Evolutionary conservation across 2,797 vertebrate genomes (phyloP).

Genomic region (Falco novaeseelandiae): DNA sequence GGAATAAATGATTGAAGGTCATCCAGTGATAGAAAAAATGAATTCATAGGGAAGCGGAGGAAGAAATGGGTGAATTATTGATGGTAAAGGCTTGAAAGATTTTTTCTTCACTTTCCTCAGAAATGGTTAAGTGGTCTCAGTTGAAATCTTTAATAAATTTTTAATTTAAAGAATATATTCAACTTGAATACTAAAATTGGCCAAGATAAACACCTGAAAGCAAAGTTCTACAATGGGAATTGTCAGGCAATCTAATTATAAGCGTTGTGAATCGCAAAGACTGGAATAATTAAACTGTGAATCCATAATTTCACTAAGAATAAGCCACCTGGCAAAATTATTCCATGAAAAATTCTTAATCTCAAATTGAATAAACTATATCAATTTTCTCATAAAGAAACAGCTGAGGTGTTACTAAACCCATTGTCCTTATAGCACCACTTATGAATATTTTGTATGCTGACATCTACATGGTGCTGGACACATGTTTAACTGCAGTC

Average conservation of each 20-base stretch:
- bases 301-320: neutral
- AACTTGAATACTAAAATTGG: neutral
- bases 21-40: neutral
- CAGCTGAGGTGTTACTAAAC: neutral
- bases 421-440: neutral
- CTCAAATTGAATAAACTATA: neutral
- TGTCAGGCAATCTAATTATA: neutral
- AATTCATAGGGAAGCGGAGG: neutral
- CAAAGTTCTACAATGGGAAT: neutral
- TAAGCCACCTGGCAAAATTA: neutral
- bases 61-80: neutral
- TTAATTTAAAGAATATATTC: neutral
- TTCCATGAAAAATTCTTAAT: neutral
- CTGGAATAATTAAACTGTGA: neutral
- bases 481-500: neutral
- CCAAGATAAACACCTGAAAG: neutral
- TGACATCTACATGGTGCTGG: neutral
- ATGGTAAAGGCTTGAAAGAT: neutral
- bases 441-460: neutral
- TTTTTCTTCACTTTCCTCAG: neutral
- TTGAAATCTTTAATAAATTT: neutral
- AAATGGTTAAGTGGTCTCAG: neutral
- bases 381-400: neutral
- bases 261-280: neutral
- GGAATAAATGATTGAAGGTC: neutral